Evolutionary conservation across 2,113 vertebrate genomes (phyloP), one percentile per base, ranked within the genome.

Genomic region (Xenopus tropicalis): DNA sequence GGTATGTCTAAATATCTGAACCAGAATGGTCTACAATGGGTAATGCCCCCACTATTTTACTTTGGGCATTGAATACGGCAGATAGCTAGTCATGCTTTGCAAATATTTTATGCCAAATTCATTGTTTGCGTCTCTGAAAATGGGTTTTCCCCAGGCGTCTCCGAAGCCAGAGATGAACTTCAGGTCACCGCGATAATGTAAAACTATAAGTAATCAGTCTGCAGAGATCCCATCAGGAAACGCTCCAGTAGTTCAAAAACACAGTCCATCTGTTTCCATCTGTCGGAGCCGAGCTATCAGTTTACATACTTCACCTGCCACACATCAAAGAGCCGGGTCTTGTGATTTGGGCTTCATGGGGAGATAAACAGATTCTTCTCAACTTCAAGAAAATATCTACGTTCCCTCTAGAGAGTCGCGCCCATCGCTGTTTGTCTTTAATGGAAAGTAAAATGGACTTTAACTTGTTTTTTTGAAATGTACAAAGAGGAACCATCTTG

Each of bases 241-340:
- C 57, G 63, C 48, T 63, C 72, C 72, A 74, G 56, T 44, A 56
- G 63, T 74, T 67, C 72, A 61, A n/a, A 51, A 37, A 74, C 54
- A 66, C 51, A 42, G 64, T n/a, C 64, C 72, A 74, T 74, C 72
- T 74, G 64, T 67, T 67, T 67, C 72, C 21, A 61, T 66, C 72
- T 74, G 72, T 66, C 67, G 29, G 10, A 37, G 29, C 29, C 10
- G 29, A 37, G 29, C 5, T 7, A 6, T 37, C 29, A 37, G 29
- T 69, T 74, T 56, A 68, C 72, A 68, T 68, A 68, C 61, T 74
- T 68, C 43, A 74, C 72, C 72, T 74, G 66, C 43, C 56, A 61
- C 65, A 52, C 24, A 61, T 68, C 65, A 65, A 74, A 74, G 52
- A 61, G 25, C n/a, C 11, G 21, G 11, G 61, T 59, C 59, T 66